A percentile compares a stretch with the other conserved stretches of the same genome.
Conservation (phyloP, 2,888 invertebrate genomes). For the Patella ulyssiponensis region DNA sequence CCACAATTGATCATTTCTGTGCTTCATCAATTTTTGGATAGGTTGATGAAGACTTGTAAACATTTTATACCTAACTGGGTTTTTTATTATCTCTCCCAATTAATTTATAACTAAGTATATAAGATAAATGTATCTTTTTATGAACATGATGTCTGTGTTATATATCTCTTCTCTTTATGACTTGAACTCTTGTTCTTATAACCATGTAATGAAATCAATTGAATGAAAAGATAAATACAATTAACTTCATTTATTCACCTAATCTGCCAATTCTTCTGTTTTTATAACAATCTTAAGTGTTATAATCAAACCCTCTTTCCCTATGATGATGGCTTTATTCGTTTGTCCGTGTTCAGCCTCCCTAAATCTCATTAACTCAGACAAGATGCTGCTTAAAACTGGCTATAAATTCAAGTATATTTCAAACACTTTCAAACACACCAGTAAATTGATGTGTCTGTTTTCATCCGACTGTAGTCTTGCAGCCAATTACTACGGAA, state of each 20-base stretch:
- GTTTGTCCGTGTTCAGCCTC: background rate
- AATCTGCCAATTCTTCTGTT: conserved; percentile 3
- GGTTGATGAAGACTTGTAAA: too few relatives aligned
- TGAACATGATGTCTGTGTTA: too few relatives aligned
- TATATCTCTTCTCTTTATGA: too few relatives aligned
- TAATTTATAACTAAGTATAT: too few relatives aligned
- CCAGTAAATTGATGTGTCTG: conserved; percentile 9
- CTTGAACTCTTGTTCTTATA: too few relatives aligned
- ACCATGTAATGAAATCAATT: conserved; percentile 1
- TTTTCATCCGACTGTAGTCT: background rate
- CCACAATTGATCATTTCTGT: too few relatives aligned
- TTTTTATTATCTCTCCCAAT: too few relatives aligned
- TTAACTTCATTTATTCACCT: background rate
- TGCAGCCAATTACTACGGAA: conserved; percentile 2
- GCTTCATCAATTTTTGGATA: too few relatives aligned
- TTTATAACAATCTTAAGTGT: conserved; percentile 4
- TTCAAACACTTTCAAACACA: conserved; percentile 5
- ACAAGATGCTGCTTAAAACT: background rate
- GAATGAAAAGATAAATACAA: background rate
- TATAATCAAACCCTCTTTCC: conserved; percentile 6
- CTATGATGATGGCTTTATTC: background rate
- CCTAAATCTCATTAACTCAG: conserved; percentile 1
- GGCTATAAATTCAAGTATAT: conserved; percentile 7
- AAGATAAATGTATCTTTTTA: too few relatives aligned
- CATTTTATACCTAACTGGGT: too few relatives aligned